Conservation (phyloP, 1,140 invertebrate genomes). For the Potamilus streckersoni region DNA sequence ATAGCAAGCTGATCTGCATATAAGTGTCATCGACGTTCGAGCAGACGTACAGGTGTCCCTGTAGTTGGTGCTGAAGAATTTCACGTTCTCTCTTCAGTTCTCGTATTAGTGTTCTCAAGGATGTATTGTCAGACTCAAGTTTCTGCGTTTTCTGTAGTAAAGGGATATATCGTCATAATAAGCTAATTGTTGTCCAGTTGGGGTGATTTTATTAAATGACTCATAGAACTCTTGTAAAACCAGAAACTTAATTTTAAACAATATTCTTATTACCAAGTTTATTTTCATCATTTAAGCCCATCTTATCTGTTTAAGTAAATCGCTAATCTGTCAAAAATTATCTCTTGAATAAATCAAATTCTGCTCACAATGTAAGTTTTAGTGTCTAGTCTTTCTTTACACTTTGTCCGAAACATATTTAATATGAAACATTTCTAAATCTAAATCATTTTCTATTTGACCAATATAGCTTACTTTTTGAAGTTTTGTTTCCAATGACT, state of each 20-base stretch:
- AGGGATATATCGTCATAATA: background rate
- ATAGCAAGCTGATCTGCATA: too few relatives aligned
- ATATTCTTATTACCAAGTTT: too few relatives aligned
- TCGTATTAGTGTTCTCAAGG: conserved; percentile 18
- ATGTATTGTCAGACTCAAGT: conserved; percentile 30
- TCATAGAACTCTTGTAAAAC: too few relatives aligned
- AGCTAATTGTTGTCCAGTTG: too few relatives aligned
- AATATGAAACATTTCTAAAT: background rate
- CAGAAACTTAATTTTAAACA: too few relatives aligned
- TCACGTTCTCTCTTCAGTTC: conserved; percentile 32
- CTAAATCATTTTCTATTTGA: background rate
- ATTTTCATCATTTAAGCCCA: background rate
- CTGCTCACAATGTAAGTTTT: too few relatives aligned
- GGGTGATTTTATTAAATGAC: too few relatives aligned
- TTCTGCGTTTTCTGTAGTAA: conserved; percentile 37
- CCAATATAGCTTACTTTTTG: conserved; percentile 34
- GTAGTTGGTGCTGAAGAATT: conserved; percentile 15
- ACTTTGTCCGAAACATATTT: background rate
- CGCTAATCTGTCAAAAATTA: background rate
- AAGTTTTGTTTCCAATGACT: conserved; percentile 32
- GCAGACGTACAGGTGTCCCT: conserved; percentile 31
- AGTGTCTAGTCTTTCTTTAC: background rate
- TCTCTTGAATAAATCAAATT: too few relatives aligned
- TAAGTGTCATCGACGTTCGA: background rate
- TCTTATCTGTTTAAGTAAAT: background rate